Evolutionary conservation across 2,888 invertebrate genomes (phyloP), one percentile per base, ranked within the genome.

Genomic region (Chymomyza procnemis): DNA sequence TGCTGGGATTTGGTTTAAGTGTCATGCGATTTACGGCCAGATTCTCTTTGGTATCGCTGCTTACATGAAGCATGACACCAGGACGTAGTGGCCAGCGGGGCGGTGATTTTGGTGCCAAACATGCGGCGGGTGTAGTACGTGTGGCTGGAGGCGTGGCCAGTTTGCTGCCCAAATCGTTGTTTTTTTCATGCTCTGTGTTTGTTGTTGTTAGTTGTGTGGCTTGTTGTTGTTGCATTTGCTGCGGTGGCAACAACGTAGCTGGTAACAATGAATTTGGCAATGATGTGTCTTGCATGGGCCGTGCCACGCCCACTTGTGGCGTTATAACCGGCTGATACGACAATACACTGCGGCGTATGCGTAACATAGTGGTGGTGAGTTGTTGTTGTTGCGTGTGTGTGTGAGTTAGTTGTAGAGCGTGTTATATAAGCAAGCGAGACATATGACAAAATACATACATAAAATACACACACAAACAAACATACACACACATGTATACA

Each of bases 41-140:
- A 79, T 95, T 95, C 90, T 96, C 95, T 90, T 95, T 94, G 66
- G 96, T 95, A 91, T 96, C 96, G 71, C 88, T 89, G 79, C 90
- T 91, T 22, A 97, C 95, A 89, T 97, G 97, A 59, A 97, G 95
- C 86, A 97, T 92, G 63, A 97, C 96, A 62, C 97, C 97, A 2
- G 97, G 97, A 88, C 96, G 95, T 69, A 97, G 91, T 8, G 97
- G 97, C 97, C 97, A 97, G 89, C 96, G 90, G 52, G 91, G 91
- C 65, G 91, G 91, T 68, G 91, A 91, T 83, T 90, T 91, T 48
- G 91, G 91, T 74, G 88, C 80, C 67, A 66, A 58, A 75, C 46
- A 63, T 66, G 76, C 71, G 58, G 76, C 71, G 58, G 72, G 72
- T 41, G 76, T 34, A 57, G 26, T 57, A 52, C 50, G 66, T 59